phyloP scores from a whole-genome alignment of 2,888 invertebrate genomes.

The Bugulina stolonifera region DNA sequence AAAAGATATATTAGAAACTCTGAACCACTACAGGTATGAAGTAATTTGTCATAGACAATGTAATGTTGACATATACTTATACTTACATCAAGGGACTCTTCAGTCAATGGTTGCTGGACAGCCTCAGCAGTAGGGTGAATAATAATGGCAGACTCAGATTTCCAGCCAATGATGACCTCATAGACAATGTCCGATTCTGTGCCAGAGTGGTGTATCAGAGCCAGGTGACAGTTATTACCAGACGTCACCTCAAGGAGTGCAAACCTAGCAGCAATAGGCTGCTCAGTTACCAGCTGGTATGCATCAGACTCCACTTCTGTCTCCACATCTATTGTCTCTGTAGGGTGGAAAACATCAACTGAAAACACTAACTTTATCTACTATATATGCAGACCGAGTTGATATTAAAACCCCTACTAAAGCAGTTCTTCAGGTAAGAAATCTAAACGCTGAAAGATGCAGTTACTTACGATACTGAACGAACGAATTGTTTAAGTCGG shows the following conservation, averaged over 20 bases:
- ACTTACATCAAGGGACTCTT: not conserved
- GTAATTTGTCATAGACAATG: too few relatives aligned
- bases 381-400: too few relatives aligned
- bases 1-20: too few relatives aligned
- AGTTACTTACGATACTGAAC: conserved; percentile 14
- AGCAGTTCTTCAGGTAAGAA: too few relatives aligned
- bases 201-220: conserved; percentile 13
- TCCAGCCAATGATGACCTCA: conserved; percentile 19
- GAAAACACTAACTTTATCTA: too few relatives aligned
- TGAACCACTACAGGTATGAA: too few relatives aligned
- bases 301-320: not conserved
- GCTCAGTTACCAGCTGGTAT: conserved; percentile 14
- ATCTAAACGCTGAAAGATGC: too few relatives aligned
- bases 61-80: too few relatives aligned
- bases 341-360: too few relatives aligned
- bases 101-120: too few relatives aligned
- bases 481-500: not conserved
- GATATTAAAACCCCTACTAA: too few relatives aligned
- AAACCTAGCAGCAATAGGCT: not conserved
- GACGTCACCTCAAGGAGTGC: not conserved
- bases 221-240: conserved; percentile 3
- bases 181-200: conserved; percentile 5
- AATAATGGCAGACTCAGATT: conserved; percentile 17
- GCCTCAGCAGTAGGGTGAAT: not conserved
- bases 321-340: conserved; percentile 10